Conservation (phyloP, 2,888 invertebrate species). For the Disparrhopalites patrizii region DNA sequence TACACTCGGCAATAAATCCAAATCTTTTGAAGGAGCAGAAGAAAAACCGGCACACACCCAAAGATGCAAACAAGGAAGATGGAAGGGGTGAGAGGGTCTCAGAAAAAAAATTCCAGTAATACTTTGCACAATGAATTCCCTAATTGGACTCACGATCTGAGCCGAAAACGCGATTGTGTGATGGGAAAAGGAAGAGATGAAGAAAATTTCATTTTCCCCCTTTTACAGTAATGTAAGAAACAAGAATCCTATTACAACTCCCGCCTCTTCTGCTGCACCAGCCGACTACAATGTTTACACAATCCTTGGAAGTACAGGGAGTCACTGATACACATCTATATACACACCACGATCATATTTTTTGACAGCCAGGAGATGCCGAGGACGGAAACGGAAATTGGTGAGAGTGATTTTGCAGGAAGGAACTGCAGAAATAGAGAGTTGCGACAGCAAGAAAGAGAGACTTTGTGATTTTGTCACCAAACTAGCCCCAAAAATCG, state of each 20-base stretch:
- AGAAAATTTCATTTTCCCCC: not conserved
- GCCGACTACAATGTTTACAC: not conserved
- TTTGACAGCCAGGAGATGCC: not conserved
- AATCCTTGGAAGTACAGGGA: not conserved
- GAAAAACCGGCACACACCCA: not conserved
- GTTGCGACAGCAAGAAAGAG: no score
- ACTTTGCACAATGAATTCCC: slow-evolving; percentile 15
- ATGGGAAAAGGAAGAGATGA: slow-evolving; percentile 4
- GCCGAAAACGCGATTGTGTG: no score
- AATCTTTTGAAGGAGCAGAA: not conserved
- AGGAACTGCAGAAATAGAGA: no score
- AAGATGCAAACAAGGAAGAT: no score
- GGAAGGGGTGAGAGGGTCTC: no score
- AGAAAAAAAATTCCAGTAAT: no score
- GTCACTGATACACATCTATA: not conserved
- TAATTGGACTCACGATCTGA: slow-evolving; percentile 19
- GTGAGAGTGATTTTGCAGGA: no score
- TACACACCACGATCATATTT: not conserved
- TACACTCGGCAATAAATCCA: not conserved
- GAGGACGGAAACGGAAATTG: no score
- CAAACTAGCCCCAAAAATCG: not conserved
- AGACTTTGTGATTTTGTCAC: slow-evolving; percentile 2
- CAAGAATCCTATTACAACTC: no score
- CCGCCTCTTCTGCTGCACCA: not conserved
- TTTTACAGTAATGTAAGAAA: not conserved